Percentiles rank a stretch among this genome's conserved stretches.
Evolutionary conservation across 2,888 invertebrate species (phyloP).

Genomic region (Cantharis flavilabris): DNA sequence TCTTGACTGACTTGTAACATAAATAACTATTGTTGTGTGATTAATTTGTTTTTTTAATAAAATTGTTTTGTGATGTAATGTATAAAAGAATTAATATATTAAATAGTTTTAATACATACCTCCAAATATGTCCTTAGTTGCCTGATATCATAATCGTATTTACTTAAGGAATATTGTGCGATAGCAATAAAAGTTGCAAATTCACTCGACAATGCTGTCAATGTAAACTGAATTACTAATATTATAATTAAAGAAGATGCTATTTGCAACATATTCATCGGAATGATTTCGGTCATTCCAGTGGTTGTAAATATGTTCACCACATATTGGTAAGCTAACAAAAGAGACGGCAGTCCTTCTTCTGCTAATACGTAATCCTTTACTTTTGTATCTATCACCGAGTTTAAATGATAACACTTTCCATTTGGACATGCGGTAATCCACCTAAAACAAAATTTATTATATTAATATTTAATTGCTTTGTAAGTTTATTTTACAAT

Average conservation of each 20-base stretch:
- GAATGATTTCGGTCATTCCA: conserved; percentile 10
- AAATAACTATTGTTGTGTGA: too few relatives aligned
- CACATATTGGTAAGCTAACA: conserved; percentile 23
- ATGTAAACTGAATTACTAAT: conserved; percentile 1
- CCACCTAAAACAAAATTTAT: conserved; percentile 9
- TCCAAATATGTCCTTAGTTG: conserved; percentile 23
- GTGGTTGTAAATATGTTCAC: conserved; percentile 28
- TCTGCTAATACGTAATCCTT: not conserved
- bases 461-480: too few relatives aligned
- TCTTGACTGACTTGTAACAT: too few relatives aligned
- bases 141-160: conserved; percentile 29
- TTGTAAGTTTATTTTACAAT: too few relatives aligned
- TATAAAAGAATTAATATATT: too few relatives aligned
- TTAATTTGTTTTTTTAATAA: too few relatives aligned
- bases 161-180: conserved; percentile 16
- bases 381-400: not conserved
- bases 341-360: conserved; percentile 1
- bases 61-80: too few relatives aligned
- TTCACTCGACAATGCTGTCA: conserved; percentile 20
- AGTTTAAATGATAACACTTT: not conserved
- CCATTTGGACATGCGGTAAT: conserved; percentile 4
- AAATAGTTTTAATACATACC: conserved; percentile 9
- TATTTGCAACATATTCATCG: conserved; percentile 12
- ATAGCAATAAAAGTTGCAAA: conserved; percentile 27
- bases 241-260: conserved; percentile 13